phyloP scores from a whole-genome alignment of 2,888 invertebrate genomes.

The Limnephilus lunatus region DNA sequence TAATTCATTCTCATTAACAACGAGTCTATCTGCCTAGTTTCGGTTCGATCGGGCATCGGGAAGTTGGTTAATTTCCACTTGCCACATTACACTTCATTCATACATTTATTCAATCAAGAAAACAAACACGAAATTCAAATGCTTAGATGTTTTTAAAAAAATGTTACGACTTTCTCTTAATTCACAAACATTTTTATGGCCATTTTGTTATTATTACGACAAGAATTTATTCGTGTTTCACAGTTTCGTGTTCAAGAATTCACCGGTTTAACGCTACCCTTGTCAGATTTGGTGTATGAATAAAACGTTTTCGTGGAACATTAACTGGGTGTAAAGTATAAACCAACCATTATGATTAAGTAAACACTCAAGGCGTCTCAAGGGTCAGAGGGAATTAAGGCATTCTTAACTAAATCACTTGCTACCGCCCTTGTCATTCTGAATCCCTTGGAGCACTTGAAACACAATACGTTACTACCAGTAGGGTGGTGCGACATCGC shows the following conservation, averaged over 20 bases:
- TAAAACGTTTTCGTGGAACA: not conserved
- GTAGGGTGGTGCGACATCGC: too few species aligned
- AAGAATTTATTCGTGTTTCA: not conserved
- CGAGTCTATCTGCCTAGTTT: too few species aligned
- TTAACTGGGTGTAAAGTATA: not conserved
- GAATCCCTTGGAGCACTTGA: not conserved
- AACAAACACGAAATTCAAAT: too few species aligned
- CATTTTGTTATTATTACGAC: not conserved
- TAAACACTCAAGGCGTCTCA: not conserved
- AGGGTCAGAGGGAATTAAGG: not conserved
- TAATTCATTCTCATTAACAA: too few species aligned
- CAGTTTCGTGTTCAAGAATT: not conserved
- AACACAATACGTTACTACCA: not conserved
- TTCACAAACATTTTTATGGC: not conserved
- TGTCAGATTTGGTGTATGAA: not conserved
- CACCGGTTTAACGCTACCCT: not conserved
- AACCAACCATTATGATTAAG: not conserved
- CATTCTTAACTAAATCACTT: slow-evolving; percentile 2
- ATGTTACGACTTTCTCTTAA: too few species aligned
- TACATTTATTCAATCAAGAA: too few species aligned
- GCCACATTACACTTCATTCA: too few species aligned
- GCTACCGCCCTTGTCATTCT: not conserved
- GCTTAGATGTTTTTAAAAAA: too few species aligned
- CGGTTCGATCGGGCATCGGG: too few species aligned
- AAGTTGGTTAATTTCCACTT: too few species aligned